Evolutionary conservation across 2,113 vertebrate genomes (phyloP).

Genomic region (Excalfactoria chinensis): DNA sequence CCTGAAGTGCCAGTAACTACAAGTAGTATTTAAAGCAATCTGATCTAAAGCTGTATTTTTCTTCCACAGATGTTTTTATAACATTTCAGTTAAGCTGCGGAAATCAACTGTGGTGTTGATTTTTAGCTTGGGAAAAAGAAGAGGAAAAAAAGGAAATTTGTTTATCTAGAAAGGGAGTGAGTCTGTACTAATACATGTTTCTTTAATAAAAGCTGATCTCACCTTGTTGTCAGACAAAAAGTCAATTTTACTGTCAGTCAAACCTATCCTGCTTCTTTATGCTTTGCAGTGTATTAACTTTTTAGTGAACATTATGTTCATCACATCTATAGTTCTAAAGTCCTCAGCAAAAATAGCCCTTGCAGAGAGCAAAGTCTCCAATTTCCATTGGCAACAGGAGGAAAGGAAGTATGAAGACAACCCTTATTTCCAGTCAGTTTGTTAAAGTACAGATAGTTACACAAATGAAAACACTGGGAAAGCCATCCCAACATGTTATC

Average conservation of each 20-base stretch:
- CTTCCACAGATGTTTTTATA: neutral
- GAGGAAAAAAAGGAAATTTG: neutral
- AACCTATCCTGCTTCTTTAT: neutral
- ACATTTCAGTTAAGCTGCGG: neutral
- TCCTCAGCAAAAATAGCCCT: neutral
- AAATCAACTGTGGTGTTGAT: neutral
- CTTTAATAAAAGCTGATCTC: neutral
- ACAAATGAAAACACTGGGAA: neutral
- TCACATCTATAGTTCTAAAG: neutral
- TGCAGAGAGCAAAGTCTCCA: neutral
- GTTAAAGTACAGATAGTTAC: neutral
- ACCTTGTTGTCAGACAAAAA: neutral
- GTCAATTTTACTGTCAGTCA: neutral
- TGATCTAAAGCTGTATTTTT: neutral
- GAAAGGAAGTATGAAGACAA: neutral
- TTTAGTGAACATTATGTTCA: neutral
- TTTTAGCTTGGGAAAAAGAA: neutral
- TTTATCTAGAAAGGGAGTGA: neutral
- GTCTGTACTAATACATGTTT: neutral
- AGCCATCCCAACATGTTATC: neutral
- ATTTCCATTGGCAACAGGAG: neutral
- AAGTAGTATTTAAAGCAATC: conserved; percentile 28
- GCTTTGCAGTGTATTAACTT: neutral
- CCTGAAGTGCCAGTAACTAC: neutral
- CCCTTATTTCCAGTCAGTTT: neutral